Evolutionary conservation across 2,113 vertebrate genomes (phyloP), one percentile per base, ranked within the genome.

Genomic region (Polypterus senegalus): DNA sequence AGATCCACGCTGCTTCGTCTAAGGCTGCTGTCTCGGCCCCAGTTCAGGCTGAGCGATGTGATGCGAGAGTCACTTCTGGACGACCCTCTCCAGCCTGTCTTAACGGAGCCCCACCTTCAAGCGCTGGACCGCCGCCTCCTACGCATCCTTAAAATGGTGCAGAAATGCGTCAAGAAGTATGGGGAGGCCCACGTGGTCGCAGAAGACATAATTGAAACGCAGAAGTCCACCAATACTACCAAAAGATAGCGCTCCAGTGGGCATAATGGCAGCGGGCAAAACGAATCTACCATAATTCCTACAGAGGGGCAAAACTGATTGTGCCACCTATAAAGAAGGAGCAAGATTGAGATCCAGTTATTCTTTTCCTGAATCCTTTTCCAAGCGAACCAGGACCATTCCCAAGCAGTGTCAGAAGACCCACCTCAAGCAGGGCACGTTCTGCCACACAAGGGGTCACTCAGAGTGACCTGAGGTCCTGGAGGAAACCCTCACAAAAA

Each of bases 61-160:
- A 96, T 99, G 94, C 81, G 91, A 57, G 95, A 98, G 65, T 97
- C 96, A 0, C 81, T 99, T 47, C 70, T 75, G 3, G 73, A 70
- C n/a, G 96, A 97, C 68, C 68, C 47, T 43, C 83, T 99, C 47
- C 66, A 56, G 1, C 90, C 92, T 0, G 49, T 99, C 51, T 83
- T 98, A 67, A 88, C 88, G 0, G 92, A 97, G 49, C 86, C 86
- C 3, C 95, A 99, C 61, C 84, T 99, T 52, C 60, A 79, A 57
- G 95, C 95, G 7, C 74, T 99, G 67, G 93, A 99, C 77, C 86
- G 96, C 0, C 77, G 96, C 61, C 73, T 99, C 9, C 81, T 77
- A 11, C 79, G 81, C 6, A 9, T 96, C 56, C 86, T 99, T 2
- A 60, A 59, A 6, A 74, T 76, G 0, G 91, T 96, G 64, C 66